These are phyloP conservation scores for Oxyscelio sp. DNA, from an alignment of 2,888 invertebrate genomes.

Conservation along the genomic window DNA sequence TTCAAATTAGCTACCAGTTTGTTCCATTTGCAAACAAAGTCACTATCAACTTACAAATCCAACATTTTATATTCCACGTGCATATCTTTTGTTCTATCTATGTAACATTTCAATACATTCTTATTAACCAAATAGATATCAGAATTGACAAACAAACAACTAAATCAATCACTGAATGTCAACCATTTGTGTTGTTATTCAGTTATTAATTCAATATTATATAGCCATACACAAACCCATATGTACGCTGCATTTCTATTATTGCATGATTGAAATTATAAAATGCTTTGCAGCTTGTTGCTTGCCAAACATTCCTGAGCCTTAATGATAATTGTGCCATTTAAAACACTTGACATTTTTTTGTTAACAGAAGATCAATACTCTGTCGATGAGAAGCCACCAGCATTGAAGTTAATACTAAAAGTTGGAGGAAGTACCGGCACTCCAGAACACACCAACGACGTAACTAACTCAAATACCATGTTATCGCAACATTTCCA, in stretches of 20 bases:
- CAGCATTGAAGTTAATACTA: slow-evolving; percentile 92
- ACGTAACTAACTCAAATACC: slow-evolving; percentile 81
- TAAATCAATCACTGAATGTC: slow-evolving; percentile 13
- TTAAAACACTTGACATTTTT: slow-evolving; percentile 12
- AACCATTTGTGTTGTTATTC: slow-evolving; percentile 7
- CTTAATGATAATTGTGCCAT: not conserved
- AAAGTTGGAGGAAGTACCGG: slow-evolving; percentile 92
- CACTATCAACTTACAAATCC: slow-evolving; percentile 78
- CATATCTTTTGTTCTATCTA: slow-evolving; percentile 31
- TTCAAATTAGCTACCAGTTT: slow-evolving; percentile 86
- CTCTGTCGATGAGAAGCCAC: slow-evolving; percentile 88
- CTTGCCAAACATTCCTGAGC: slow-evolving; percentile 33
- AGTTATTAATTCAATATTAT: not conserved
- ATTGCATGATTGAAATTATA: slow-evolving; percentile 53
- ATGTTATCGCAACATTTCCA: slow-evolving; percentile 87
- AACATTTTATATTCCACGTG: slow-evolving; percentile 46
- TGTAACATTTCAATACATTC: slow-evolving; percentile 28
- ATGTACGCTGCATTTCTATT: slow-evolving; percentile 10
- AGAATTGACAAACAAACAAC: not conserved
- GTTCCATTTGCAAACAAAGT: slow-evolving; percentile 86
- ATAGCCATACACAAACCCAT: not conserved
- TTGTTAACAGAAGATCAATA: slow-evolving; percentile 82
- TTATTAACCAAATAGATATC: slow-evolving; percentile 15
- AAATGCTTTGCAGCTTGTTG: slow-evolving; percentile 67
- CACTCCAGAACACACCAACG: slow-evolving; percentile 90